These are phyloP conservation scores for Daktulosphaira vitifoliae DNA, from an alignment of 1,140 invertebrate species.

Conservation along the genomic window DNA sequence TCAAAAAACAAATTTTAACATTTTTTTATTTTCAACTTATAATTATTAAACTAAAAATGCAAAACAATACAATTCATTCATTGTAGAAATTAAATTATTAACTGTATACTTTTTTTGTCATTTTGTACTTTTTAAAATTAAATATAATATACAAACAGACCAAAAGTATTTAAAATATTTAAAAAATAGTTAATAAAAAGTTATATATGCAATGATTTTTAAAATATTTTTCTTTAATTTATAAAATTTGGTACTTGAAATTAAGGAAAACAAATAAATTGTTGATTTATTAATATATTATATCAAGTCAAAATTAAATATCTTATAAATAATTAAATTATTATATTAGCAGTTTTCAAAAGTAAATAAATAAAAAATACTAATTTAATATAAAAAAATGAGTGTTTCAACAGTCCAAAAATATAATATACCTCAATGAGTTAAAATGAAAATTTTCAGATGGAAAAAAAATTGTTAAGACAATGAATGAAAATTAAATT, in stretches of 20 bases:
- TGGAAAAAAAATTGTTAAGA: constrained; percentile 4
- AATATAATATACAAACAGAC: not conserved
- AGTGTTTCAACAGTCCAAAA: not conserved
- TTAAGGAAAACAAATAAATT: not conserved
- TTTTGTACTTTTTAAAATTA: not conserved
- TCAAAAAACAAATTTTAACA: constrained; percentile 16
- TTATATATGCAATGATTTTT: not conserved
- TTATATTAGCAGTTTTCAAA: no score
- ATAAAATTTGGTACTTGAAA: constrained; percentile 12
- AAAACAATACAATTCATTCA: no score
- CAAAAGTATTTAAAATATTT: constrained; percentile 2
- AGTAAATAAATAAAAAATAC: no score
- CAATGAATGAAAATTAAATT: constrained; percentile 15
- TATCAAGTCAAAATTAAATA: not conserved
- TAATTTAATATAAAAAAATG: constrained; percentile 7
- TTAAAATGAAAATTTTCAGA: not conserved
- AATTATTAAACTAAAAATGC: not conserved
- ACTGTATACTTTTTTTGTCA: not conserved
- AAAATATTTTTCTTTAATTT: not conserved
- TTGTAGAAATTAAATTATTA: no score
- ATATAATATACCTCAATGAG: not conserved
- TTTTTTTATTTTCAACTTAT: not conserved
- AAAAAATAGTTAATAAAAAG: no score
- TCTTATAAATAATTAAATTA: no score
- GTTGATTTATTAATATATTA: not conserved